A percentile compares a stretch with the other conserved stretches of the same genome.
phyloP scores from a whole-genome alignment of 2,797 vertebrate genomes.

The Enteromius treurensis region DNA sequence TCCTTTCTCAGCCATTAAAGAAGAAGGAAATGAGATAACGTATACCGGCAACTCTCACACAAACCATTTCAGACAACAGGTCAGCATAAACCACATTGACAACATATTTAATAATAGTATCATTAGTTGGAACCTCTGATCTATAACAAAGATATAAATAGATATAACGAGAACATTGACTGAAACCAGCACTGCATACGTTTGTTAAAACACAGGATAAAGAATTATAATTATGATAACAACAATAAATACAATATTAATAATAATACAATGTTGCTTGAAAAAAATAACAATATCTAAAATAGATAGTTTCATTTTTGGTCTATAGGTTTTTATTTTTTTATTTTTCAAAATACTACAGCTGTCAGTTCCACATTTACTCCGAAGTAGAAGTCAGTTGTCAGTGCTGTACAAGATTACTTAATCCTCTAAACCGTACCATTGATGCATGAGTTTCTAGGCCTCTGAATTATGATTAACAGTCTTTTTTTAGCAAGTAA shows the following conservation, averaged over 20 bases:
- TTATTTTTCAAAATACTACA: neutral
- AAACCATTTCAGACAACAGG: neutral
- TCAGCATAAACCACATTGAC: neutral
- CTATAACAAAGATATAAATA: neutral
- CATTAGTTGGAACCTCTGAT: neutral
- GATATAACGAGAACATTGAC: neutral
- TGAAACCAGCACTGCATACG: neutral
- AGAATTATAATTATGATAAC: neutral
- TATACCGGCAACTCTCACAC: neutral
- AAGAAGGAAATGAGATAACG: neutral
- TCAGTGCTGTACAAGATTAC: neutral
- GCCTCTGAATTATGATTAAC: neutral
- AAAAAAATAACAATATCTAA: neutral
- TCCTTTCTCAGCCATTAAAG: slow-evolving; percentile 10
- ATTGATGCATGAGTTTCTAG: neutral
- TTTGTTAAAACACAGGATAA: neutral
- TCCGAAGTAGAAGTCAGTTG: neutral
- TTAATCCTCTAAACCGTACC: neutral
- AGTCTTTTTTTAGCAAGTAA: neutral
- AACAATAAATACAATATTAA: neutral
- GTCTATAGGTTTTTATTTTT: neutral
- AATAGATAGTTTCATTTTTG: neutral
- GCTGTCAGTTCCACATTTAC: neutral
- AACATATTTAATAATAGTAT: neutral
- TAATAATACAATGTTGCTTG: neutral